Evolutionary conservation across 2,113 vertebrate genomes (phyloP).

Genomic region (Callospermophilus lateralis): DNA sequence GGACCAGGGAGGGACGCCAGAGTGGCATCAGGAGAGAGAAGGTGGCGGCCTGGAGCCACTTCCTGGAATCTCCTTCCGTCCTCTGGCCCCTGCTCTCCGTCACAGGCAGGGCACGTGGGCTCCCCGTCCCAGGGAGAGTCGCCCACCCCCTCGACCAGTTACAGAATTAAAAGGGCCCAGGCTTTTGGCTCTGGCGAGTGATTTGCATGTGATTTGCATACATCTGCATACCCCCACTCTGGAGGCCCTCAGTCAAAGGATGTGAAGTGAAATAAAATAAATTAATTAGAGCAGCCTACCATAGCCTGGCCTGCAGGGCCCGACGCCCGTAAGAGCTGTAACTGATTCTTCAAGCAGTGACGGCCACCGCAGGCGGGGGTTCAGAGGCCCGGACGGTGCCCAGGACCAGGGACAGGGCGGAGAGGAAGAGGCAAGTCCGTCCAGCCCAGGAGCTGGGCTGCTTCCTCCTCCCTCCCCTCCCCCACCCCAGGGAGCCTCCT

Average conservation of each 20-base stretch:
- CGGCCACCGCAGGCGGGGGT: background rate
- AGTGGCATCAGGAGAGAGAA: background rate
- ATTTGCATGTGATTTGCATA: constrained; percentile 83
- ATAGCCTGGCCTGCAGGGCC: constrained; percentile 8
- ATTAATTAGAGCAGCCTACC: constrained; percentile 76
- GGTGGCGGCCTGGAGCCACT: background rate
- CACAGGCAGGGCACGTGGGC: background rate
- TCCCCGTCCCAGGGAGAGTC: background rate
- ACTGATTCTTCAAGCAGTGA: constrained; percentile 28
- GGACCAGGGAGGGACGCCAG: background rate
- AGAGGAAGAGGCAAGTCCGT: rapidly evolving
- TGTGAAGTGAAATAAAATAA: constrained; percentile 81
- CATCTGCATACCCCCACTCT: constrained; percentile 69
- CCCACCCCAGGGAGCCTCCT: background rate
- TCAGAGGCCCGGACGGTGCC: rapidly evolving
- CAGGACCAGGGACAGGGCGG: rapidly evolving
- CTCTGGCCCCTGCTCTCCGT: background rate
- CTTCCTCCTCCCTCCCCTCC: background rate
- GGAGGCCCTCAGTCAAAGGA: constrained; percentile 68
- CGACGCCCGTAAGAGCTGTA: background rate
- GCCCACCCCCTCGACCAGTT: constrained; percentile 21
- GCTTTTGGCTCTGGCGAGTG: constrained; percentile 25
- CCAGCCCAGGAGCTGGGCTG: background rate
- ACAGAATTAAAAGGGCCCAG: constrained; percentile 64
- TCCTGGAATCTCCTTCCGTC: background rate